phyloP scores from a whole-genome alignment of 2,888 invertebrate genomes.

The Caenorhabditis macrosperma region DNA sequence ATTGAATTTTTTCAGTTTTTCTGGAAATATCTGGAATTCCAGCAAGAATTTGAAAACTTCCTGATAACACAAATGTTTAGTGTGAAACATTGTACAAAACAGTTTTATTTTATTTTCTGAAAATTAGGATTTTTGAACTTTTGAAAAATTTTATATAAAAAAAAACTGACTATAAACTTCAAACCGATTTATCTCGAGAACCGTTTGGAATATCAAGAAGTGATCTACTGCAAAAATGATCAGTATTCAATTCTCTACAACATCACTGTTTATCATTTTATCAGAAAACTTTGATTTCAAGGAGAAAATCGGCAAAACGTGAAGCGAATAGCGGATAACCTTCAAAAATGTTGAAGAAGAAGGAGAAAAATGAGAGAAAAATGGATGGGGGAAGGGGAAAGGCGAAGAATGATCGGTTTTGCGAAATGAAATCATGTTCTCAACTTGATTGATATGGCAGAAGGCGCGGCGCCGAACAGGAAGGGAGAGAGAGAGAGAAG shows the following conservation, averaged over 20 bases:
- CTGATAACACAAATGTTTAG: too few species aligned
- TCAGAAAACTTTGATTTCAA: not conserved
- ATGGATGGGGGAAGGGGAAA: not conserved
- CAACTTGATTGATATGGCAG: conserved; percentile 55
- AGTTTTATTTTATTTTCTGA: too few species aligned
- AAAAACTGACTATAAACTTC: too few species aligned
- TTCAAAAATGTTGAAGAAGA: too few species aligned
- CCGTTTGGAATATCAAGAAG: not conserved
- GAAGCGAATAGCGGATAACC: too few species aligned
- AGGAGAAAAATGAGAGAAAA: not conserved
- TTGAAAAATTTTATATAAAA: too few species aligned
- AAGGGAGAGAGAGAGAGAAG: conserved; percentile 28
- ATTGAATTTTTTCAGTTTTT: not conserved
- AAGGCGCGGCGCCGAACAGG: conserved; percentile 41
- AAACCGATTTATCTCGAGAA: not conserved
- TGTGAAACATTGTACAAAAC: too few species aligned
- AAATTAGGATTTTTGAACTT: too few species aligned
- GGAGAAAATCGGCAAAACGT: not conserved
- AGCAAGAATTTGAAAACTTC: too few species aligned
- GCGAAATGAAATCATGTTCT: conserved; percentile 46
- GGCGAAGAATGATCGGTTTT: not conserved
- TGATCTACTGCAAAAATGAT: conserved; percentile 3
- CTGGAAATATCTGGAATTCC: too few species aligned
- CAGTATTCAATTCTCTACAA: too few species aligned
- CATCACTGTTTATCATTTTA: not conserved